Base-by-base conservation (phyloP, 35 echinoderm and acorn worm species). In the Heliocidaris tuberculata region DNA sequence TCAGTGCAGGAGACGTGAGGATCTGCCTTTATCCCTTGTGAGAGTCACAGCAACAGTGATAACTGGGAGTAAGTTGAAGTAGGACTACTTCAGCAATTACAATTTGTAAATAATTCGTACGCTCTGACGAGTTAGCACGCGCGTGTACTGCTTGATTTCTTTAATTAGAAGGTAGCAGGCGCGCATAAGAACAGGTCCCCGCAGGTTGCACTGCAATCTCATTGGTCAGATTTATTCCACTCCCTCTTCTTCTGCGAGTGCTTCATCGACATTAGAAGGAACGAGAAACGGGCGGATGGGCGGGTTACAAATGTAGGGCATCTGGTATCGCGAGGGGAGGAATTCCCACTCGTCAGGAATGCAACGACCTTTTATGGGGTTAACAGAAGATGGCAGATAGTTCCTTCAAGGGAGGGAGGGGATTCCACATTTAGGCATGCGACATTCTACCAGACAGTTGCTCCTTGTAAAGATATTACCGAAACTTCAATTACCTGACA, bases 361-460 rank as follows among this genome's bases (percentile, higher is more conserved):
- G 87, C 87, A 89, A 89, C 31, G 87, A 89, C 87, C 87, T 89
- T 89, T 89, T 89, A 94, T 42, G 56, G 93, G 93, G 49, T 42
- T 94, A 85, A 61, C 93, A 85, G 93, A 85, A 47, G 93, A 78
- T 78, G 65, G 65, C 19, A 78, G 65, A 78, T 27, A 78, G 65
- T 78, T 78, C 65, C 65, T 78, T 78, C 19, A 6, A 78, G 65
- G 27, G 65, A 78, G 65, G 65, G 65, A 78, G 65, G 65, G 65
- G 65, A 27, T 78, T 78, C 65, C 65, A 78, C 65, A 78, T 78
- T 78, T 78, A 78, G 65, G 65, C 65, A 78, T 78, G 7, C 65
- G 65, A 78, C 65, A 78, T 78, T 78, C 17, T 78, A 21, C 65
- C 65, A 78, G 65, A 78, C 15, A 78, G 65, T 78, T 78, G 65